Percentiles rank a stretch among this genome's conserved stretches.
Conservation (phyloP, 2,888 invertebrate genomes). For the Brenthis ino region DNA sequence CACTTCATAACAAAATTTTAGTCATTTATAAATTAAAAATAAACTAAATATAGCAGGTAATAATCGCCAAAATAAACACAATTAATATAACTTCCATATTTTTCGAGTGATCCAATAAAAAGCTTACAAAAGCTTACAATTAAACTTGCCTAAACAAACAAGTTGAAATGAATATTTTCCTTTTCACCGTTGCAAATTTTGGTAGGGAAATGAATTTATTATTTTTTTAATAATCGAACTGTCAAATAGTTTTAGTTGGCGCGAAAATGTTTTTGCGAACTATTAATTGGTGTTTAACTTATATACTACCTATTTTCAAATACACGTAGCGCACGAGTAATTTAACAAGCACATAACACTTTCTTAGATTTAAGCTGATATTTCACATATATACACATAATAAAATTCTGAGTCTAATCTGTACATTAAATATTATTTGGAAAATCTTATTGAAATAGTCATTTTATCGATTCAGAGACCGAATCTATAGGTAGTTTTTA, state of each 20-base stretch:
- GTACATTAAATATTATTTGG: too few species aligned
- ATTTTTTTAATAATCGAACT: slow-evolving; percentile 5
- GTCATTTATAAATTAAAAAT: too few species aligned
- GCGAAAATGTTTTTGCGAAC: background rate
- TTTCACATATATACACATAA: too few species aligned
- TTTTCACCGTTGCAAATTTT: slow-evolving; percentile 22
- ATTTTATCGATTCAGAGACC: too few species aligned
- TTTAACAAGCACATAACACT: too few species aligned
- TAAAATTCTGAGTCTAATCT: too few species aligned
- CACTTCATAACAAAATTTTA: too few species aligned
- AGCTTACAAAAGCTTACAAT: slow-evolving; percentile 23
- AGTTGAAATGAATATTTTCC: slow-evolving; percentile 29
- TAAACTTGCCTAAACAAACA: slow-evolving; percentile 25
- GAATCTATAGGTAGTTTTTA: too few species aligned
- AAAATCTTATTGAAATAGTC: too few species aligned
- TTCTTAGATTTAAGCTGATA: too few species aligned
- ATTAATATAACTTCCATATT: slow-evolving; percentile 13
- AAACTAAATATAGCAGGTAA: too few species aligned
- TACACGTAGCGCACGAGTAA: too few species aligned
- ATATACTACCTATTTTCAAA: background rate
- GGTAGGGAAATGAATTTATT: slow-evolving; percentile 6
- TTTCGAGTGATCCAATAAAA: slow-evolving; percentile 14
- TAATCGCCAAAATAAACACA: background rate
- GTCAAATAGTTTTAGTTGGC: background rate
- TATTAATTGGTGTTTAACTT: background rate